Percentiles rank a stretch among this genome's conserved stretches.
Conservation (phyloP, 2,797 vertebrate species). For the Premnoplex brunnescens region DNA sequence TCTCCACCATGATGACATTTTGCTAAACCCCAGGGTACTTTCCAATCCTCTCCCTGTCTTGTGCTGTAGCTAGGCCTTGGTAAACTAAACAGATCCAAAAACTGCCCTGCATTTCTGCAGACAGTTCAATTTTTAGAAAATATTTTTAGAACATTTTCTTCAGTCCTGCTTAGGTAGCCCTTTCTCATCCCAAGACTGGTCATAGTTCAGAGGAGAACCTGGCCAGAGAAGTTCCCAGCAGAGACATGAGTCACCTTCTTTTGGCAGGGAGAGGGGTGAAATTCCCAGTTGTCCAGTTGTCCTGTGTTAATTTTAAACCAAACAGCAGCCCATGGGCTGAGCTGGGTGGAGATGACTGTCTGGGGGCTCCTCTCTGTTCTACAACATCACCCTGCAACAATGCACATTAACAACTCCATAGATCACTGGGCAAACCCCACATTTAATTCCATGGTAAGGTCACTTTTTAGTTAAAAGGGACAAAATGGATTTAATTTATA, state of each 20-base stretch:
- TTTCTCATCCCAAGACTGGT: not conserved
- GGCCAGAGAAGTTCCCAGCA: not conserved
- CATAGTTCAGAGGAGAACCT: not conserved
- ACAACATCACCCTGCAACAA: not conserved
- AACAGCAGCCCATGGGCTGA: not conserved
- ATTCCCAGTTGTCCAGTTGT: not conserved
- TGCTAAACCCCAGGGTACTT: not conserved
- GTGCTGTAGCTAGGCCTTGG: not conserved
- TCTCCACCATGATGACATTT: not conserved
- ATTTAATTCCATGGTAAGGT: constrained; percentile 59
- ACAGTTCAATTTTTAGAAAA: not conserved
- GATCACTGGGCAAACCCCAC: constrained; percentile 39
- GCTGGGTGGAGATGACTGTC: not conserved
- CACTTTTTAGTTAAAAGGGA: constrained; percentile 69
- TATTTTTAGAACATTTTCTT: not conserved
- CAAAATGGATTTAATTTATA: constrained; percentile 67
- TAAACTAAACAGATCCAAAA: not conserved
- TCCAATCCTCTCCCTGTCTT: not conserved
- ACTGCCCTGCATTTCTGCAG: not conserved
- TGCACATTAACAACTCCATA: constrained; percentile 37
- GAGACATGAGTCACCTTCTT: not conserved
- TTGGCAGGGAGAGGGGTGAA: not conserved
- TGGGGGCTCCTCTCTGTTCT: not conserved
- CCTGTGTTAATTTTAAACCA: not conserved
- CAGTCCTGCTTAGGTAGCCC: not conserved